These are phyloP conservation scores for Saccopteryx leptura DNA, from an alignment of 2,113 vertebrate species.

Conservation along the genomic window DNA sequence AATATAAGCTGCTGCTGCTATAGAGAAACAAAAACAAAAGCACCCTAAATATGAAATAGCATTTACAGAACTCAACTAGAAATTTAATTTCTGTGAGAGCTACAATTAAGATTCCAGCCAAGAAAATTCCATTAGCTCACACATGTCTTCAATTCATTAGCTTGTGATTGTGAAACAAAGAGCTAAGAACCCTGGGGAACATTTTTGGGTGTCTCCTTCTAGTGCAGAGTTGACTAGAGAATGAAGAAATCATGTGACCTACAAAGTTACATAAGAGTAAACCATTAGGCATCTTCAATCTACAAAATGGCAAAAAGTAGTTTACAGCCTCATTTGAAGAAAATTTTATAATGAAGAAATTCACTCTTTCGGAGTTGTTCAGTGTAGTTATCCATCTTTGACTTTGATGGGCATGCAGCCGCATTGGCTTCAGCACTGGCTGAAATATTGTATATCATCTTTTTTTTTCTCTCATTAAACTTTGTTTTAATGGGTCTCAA, in stretches of 20 bases:
- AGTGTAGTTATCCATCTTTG: background rate
- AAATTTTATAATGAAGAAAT: constrained; percentile 10
- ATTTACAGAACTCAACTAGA: constrained; percentile 10
- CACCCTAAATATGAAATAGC: background rate
- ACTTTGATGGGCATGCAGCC: background rate
- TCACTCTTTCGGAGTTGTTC: background rate
- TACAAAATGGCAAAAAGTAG: background rate
- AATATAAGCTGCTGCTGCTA: background rate
- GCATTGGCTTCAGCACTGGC: background rate
- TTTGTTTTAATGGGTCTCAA: too few species aligned
- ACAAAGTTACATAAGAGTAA: constrained; percentile 2
- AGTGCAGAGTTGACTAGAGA: background rate
- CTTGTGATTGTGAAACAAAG: constrained; percentile 58
- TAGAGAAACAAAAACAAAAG: constrained; percentile 45
- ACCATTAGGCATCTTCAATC: background rate
- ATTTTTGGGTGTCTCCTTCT: constrained; percentile 44
- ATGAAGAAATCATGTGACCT: constrained; percentile 47
- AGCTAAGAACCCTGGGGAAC: constrained; percentile 11
- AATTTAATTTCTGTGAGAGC: constrained; percentile 16
- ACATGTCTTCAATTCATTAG: constrained; percentile 13
- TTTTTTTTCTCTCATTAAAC: background rate
- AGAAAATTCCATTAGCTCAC: background rate
- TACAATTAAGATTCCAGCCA: background rate
- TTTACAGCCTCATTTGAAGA: constrained; percentile 25
- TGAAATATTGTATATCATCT: constrained; percentile 43